Evolutionary conservation across 1,140 invertebrate genomes (phyloP), one percentile per base, ranked within the genome.

Genomic region (Parasteatoda tepidariorum): DNA sequence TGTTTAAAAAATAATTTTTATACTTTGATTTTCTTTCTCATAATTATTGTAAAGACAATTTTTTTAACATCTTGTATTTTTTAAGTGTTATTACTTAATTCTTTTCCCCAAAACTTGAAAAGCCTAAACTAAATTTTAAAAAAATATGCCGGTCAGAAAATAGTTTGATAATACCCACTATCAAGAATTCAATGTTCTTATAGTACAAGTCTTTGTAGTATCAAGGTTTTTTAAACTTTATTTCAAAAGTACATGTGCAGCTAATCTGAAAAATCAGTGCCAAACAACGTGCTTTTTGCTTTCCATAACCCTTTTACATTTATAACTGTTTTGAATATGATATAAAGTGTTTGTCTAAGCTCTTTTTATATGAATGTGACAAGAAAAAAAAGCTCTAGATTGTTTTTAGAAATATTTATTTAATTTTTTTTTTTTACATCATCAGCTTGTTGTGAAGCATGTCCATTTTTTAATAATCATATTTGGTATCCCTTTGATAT

Each of bases 251-350:
- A 81, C 18, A 70, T 81, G 78, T 81, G 78, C 67, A 81, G 54
- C 67, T 70, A 81, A 34, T 70, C 30, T 38, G 30, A 59, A 57
- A 74, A 76, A 81, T 34, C 48, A 70, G 78, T 81, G 78, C 78
- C 78, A 81, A 81, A 81, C 70, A 70, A 30, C 68, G 31, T 81
- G 67, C 78, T 61, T 54, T 33, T 75, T 61, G n/a, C n/a, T 75
- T 75, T 30, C 57, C 59, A 71, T n/a, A 34, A 26, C 18, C 31
- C 41, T 62, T n/a, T 67, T 18, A 67, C 62, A 41, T 57, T 79
- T 67, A 67, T 67, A 55, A 79, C 55, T 75, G 31, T 62, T 61
- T n/a, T 38, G 30, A 31, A 55, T 70, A 28, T n/a, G n/a, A 41
- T 6, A 41, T 41, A 48, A 31, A 38, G 48, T 73, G 26, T 41